Evolutionary conservation across 2,888 invertebrate species (phyloP), one percentile per base, ranked within the genome.

Genomic region (Deilephila porcellus): DNA sequence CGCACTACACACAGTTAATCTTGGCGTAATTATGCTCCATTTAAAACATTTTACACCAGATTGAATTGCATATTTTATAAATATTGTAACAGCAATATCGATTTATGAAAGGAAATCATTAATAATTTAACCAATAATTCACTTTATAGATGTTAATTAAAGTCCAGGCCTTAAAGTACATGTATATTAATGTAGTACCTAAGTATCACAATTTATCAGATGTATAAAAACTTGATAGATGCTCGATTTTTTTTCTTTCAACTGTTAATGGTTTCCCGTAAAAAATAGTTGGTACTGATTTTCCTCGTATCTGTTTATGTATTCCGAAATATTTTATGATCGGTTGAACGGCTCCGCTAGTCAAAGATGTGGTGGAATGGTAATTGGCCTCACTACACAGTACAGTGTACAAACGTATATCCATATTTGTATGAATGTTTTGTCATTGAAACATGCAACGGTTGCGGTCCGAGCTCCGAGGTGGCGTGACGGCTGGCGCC

Each of bases 401-500:
- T 60, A 60, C 25, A 11, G 25, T 32, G 29, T 62, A 62, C 19
- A 29, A 19, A 32, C n/a, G n/a, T 56, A n/a, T n/a, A 62, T 62
- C 19, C 4, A 19, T 34, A 52, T 59, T 59, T 17, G 76, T 82
- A 82, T 81, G 77, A 75, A 77, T 59, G 67, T 67, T 67, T 72
- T 34, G 72, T 67, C 56, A 72, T 75, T 73, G 76, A 72, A 52
- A 72, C 56, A 72, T 72, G 72, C 72, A 72, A 72, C 64, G 59
- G 37, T 59, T 72, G 59, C 52, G 71, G 73, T 56, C 62, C 60
- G 64, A 71, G 71, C 72, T 56, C 62, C 60, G 64, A 71, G 71
- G 73, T 74, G 62, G 73, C 74, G 70, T 73, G 75, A 70, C 71
- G 60, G 67, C 73, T 71, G 77, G 76, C 79, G 80, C 78, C 78